These are phyloP conservation scores for Aphelocoma coerulescens DNA, from an alignment of 2,113 vertebrate genomes.

Conservation along the genomic window DNA sequence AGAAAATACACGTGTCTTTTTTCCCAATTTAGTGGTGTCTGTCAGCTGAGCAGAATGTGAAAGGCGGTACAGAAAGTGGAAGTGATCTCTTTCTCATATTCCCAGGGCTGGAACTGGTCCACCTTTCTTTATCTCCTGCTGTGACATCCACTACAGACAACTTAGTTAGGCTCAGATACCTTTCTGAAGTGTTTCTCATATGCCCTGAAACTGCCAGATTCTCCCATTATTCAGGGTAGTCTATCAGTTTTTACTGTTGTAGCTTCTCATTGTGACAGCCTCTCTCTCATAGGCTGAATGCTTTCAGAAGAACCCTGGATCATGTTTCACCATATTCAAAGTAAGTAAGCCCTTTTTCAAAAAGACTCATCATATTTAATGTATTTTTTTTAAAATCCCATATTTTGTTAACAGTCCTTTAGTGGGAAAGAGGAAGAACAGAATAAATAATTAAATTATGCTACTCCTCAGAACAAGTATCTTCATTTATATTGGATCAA, in stretches of 20 bases:
- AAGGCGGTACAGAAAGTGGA: not conserved
- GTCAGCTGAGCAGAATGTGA: not conserved
- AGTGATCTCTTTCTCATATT: not conserved
- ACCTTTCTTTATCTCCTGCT: not conserved
- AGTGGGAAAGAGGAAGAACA: not conserved
- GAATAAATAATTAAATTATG: not conserved
- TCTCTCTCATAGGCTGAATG: not conserved
- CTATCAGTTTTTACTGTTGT: not conserved
- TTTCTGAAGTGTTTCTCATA: not conserved
- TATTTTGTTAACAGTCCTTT: not conserved
- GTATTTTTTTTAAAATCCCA: not conserved
- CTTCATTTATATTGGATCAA: not conserved
- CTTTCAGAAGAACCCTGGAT: not conserved
- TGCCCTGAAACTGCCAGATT: not conserved
- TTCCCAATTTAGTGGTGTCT: not conserved
- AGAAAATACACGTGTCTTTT: not conserved
- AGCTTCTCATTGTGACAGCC: not conserved
- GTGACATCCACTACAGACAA: not conserved
- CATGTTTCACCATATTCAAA: not conserved
- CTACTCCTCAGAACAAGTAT: not conserved
- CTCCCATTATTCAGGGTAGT: not conserved
- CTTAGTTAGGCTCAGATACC: not conserved
- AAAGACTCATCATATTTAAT: not conserved
- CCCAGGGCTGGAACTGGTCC: not conserved
- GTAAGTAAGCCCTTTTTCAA: not conserved